Evolutionary conservation across 2,113 vertebrate genomes (phyloP), one percentile per base, ranked within the genome.

Genomic region (human): DNA sequence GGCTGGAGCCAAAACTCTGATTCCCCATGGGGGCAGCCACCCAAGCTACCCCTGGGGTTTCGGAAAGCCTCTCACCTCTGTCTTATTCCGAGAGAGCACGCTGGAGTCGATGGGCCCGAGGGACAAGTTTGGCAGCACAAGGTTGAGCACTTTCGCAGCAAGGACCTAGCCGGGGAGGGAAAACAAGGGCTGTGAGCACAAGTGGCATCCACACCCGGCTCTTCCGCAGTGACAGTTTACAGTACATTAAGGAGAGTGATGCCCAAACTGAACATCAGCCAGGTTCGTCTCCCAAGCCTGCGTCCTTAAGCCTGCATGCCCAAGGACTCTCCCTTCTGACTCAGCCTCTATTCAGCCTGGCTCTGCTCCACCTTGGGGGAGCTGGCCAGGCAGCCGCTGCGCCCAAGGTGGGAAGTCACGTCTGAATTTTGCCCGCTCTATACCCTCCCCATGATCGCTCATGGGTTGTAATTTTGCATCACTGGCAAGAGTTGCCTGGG

Each of bases 81-180:
- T 98, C 97, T 99, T 98, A 97, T 99, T 99, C 94, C 99, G 98
- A 79, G 99, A 99, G 88, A 99, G 88, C 96, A 98, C 98, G 5
- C 98, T 99, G 93, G 99, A 98, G 27, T 99, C 99, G 14, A 99
- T 99, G 0, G 99, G 94, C 68, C 99, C 99, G 94, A 99, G 97
- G 23, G 98, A 96, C 79, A 99, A 86, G 93, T 99, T 99, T 50
- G 99, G 99, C 96, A 99, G 93, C 98, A 99, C 97, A 3, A 99
- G 98, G 98, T 99, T 99, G 96, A 99, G 98, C 45, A 99, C 95
- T 98, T 99, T 99, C 0, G 99, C 99, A 68, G 99, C 84, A 57
- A 99, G 99, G 98, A 99, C 98, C 99, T 99, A 97, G 50, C 8
- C 13, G 9, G 48, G 68, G 9, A 96, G 97, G 75, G 98, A 79